Base-by-base conservation (phyloP, 2,888 invertebrate species). In the Coelogynopora nodosa region DNA sequence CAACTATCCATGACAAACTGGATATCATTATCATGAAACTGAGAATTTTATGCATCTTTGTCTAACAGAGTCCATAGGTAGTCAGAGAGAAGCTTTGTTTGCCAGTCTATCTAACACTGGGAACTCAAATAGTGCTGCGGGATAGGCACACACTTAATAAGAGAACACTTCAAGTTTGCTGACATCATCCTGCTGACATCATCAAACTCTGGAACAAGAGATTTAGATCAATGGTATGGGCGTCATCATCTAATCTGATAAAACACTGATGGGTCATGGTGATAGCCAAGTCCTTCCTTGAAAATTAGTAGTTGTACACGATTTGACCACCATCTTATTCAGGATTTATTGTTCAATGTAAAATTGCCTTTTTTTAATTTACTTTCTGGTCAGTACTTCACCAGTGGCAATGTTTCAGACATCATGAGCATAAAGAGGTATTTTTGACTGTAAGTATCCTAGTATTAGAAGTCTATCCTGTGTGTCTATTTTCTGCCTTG, bases 121-220 rank as follows among this genome's bases (percentile, higher is more conserved):
- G 31, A 87, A 31, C 29, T 89, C 89, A 88, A 89, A 89, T 23
- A 89, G 74, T 23, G 89, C 87, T 31, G 88, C 74, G 5, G 88
- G 89, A 74, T 82, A 31, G 49, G 85, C 88, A 86, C 88, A 88
- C 28, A 89, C 87, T 85, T 89, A 88, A 86, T 88, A 88, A 13
- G 67, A 67, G 49, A 89, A 89, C 0, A 88, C 26, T 13, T 13
- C 74, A 74, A 74, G 74, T 74, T 74, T 74, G 74, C 23, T 74
- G 74, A 74, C 23, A 74, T 74, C 74, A 13, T 74, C 23, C 74
- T 74, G 74, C 5, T 74, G 74, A 2, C 23, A 5, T 26, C 23
- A 2, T 26, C 5, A 74, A 74, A 74, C 27, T 10, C 74, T 74
- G 74, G 74, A 5, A 74, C 74, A 74, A 74, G 5, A 74, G 5